Base-by-base conservation (phyloP, 1,140 invertebrate species). In the Brachionus paranguensis region DNA sequence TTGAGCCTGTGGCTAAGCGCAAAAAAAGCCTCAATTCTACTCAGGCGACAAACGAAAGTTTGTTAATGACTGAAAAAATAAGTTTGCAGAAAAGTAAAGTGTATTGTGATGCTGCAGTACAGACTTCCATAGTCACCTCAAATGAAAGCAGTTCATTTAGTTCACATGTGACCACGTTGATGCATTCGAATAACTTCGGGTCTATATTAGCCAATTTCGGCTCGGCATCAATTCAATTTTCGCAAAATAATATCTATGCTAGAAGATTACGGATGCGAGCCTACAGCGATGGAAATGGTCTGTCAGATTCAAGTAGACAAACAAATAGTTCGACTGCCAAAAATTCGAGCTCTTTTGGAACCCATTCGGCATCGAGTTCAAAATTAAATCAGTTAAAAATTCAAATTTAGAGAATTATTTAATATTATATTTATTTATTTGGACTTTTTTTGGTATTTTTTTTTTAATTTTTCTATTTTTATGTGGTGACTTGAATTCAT, bases 171-270 rank as follows among this genome's bases (percentile, higher is more conserved):
- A 64, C 78, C 1, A 64, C 78, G 3, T 12, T 81, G 29, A 81
- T 81, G 78, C 78, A 81, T 20, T 64, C 78, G 50, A 81, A 81
- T 65, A 60, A 68, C n/a, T 64, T 81, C 41, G 78, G 78, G 4
- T 81, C 78, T 3, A 81, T 81, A 11, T 24, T 81, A 7, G 78
- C 37, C 10, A 60, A 68, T 68, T 81, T 81, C 41, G 78, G 78
- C 11, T 81, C 78, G 5, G 78, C 78, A 10, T 81, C 78, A 14
- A 47, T 81, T 24, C 53, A 81, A 68, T 68, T 47, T 60, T 64
- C 50, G 10, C 50, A 45, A 37, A 60, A 11, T 37, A 29, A 24
- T 37, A 12, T 50, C 11, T 14, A 76, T 27, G 27, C 43, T 27
- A 76, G 60, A 43, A 81, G 29, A 41, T 20, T n/a, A 64, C 50